Percentiles rank a stretch among this genome's conserved stretches.
These are phyloP conservation scores for Orientallactaga sibirica DNA, from an alignment of 2,797 vertebrate genomes.

Conservation along the genomic window DNA sequence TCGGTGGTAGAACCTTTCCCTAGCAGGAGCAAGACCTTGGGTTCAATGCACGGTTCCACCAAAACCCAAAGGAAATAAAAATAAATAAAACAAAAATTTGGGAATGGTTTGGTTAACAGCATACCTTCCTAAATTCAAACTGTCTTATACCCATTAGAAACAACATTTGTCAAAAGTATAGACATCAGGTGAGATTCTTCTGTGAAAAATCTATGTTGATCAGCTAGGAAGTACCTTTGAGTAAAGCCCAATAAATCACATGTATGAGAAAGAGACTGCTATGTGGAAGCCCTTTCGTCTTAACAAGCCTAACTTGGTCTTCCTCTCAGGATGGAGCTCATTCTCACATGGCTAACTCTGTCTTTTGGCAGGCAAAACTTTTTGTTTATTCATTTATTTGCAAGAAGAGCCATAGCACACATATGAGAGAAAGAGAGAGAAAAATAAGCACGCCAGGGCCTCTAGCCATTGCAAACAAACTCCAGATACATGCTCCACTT, in stretches of 20 bases:
- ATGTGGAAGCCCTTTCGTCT: neutral
- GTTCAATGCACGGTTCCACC: too few species aligned
- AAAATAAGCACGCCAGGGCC: too few species aligned
- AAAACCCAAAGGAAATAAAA: too few species aligned
- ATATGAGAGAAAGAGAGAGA: too few species aligned
- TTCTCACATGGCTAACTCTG: neutral
- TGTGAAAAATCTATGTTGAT: neutral
- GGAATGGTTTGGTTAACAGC: neutral
- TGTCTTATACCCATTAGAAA: neutral
- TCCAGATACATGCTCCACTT: too few species aligned
- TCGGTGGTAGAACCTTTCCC: too few species aligned
- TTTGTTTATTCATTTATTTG: neutral
- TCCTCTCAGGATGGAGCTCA: neutral
- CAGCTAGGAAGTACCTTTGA: neutral
- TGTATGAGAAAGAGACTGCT: neutral
- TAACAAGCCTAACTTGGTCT: neutral
- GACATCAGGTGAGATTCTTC: neutral
- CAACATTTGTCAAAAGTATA: neutral
- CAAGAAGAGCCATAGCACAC: too few species aligned
- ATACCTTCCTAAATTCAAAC: neutral
- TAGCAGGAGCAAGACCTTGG: neutral
- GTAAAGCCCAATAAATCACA: neutral
- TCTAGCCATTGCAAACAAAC: too few species aligned
- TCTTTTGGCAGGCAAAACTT: neutral
- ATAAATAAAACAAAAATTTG: neutral